phyloP scores from a whole-genome alignment of 2,888 invertebrate species.

The Baronia brevicornis region DNA sequence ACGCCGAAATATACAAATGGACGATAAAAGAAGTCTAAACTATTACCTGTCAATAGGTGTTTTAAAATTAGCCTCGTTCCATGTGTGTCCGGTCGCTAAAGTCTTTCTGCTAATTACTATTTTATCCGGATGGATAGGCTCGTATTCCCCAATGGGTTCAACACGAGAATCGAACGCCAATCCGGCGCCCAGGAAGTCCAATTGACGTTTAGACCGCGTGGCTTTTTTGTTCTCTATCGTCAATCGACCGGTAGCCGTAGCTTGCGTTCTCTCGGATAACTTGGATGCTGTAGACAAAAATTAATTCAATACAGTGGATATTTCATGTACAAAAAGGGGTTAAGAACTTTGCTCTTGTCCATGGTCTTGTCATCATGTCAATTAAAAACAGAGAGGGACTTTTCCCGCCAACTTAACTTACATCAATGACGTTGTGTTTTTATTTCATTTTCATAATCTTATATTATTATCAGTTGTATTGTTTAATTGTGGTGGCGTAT shows the following conservation, averaged over 20 bases:
- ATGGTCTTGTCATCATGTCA: no score
- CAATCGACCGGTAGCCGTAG: conserved; percentile 37
- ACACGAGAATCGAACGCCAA: conserved; percentile 44
- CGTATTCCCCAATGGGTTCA: conserved; percentile 46
- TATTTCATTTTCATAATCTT: no score
- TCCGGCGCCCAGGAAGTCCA: conserved; percentile 56
- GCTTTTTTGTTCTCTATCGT: conserved; percentile 46
- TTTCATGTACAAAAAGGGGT: no score
- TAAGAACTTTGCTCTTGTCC: no score
- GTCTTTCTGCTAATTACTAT: conserved; percentile 69
- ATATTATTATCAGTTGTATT: no score
- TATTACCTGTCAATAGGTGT: conserved; percentile 61
- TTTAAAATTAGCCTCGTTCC: conserved; percentile 66
- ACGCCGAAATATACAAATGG: no score
- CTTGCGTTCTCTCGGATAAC: conserved; percentile 50
- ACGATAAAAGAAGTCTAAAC: no score
- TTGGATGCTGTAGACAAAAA: conserved; percentile 41
- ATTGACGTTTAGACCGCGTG: conserved; percentile 49
- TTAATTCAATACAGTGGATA: neutral
- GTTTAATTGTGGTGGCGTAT: no score
- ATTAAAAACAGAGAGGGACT: no score
- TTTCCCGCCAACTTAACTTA: no score
- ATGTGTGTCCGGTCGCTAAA: conserved; percentile 61
- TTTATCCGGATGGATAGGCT: conserved; percentile 55
- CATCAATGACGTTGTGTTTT: no score